A percentile compares a stretch with the other conserved stretches of the same genome.
Evolutionary conservation across 2,888 invertebrate genomes (phyloP).

Genomic region (Tetheella fluctuosa): DNA sequence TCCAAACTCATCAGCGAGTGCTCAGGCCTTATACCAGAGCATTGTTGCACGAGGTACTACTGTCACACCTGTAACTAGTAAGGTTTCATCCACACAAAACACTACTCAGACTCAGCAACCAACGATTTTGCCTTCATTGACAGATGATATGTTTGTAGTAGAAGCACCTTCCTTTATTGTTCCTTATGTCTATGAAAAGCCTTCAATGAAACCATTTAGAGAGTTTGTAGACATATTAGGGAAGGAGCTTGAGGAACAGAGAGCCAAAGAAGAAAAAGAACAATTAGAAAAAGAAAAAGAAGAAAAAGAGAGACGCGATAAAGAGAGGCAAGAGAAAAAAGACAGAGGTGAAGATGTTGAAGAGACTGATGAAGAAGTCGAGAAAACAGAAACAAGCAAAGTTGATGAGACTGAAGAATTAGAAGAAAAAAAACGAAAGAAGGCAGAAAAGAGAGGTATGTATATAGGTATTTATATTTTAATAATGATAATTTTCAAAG

Average conservation of each 20-base stretch:
- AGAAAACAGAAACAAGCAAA: constrained; percentile 31
- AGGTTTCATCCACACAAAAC: constrained; percentile 56
- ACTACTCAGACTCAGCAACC: constrained; percentile 51
- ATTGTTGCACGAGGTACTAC: constrained; percentile 72
- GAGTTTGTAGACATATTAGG: constrained; percentile 87
- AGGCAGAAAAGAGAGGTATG: constrained; percentile 59
- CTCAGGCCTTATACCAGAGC: constrained; percentile 86
- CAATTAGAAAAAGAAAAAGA: constrained; percentile 56
- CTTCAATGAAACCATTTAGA: constrained; percentile 90
- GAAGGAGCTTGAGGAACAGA: constrained; percentile 85
- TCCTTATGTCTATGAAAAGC: constrained; percentile 96
- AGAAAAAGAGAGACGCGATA: constrained; percentile 61
- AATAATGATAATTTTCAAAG: not conserved
- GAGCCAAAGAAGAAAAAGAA: constrained; percentile 81
- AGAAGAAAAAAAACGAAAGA: constrained; percentile 56
- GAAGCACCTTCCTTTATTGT: constrained; percentile 97
- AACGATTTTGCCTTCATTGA: constrained; percentile 90
- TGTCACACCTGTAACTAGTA: constrained; percentile 64
- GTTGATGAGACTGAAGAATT: constrained; percentile 47
- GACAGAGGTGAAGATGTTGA: constrained; percentile 56
- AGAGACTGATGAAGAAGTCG: constrained; percentile 46
- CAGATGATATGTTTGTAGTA: constrained; percentile 96
- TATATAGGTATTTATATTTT: constrained; percentile 11
- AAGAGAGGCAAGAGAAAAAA: constrained; percentile 50
- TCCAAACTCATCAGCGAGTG: constrained; percentile 79